Conservation (phyloP, 2,888 invertebrate species). For the Rotaria sp. region DNA sequence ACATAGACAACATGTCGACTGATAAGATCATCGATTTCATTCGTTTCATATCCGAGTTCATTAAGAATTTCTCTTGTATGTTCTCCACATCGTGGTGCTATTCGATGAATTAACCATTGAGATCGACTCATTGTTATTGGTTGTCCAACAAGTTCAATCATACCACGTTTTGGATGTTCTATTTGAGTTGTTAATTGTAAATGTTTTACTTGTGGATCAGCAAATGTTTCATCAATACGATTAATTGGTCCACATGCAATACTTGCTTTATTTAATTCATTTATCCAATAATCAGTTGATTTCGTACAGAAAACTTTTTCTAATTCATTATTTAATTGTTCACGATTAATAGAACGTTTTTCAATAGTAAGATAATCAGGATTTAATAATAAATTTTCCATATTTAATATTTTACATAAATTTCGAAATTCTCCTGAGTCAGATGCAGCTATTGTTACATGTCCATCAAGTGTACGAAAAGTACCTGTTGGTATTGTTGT, state of each 20-base stretch:
- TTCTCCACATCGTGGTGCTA: background rate
- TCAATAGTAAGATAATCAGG: background rate
- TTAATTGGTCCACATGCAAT: slow-evolving; percentile 15
- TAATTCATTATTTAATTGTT: background rate
- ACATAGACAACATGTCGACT: background rate
- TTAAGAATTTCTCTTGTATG: background rate
- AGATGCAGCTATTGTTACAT: background rate
- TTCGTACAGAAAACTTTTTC: background rate
- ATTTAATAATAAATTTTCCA: background rate
- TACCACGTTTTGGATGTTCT: background rate
- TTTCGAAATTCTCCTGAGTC: background rate
- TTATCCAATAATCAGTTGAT: background rate
- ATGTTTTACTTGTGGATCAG: slow-evolving; percentile 25
- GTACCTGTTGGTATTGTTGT: slow-evolving; percentile 16
- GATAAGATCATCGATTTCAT: background rate
- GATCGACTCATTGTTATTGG: slow-evolving; percentile 16
- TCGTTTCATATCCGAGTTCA: background rate
- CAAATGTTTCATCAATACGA: slow-evolving; percentile 1
- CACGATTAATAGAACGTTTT: background rate
- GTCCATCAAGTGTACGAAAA: slow-evolving; percentile 7
- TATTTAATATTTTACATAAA: background rate
- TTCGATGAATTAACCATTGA: background rate
- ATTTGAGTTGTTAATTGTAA: background rate
- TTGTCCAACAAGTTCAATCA: background rate
- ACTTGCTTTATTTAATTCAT: background rate